Base-by-base conservation (phyloP, 92 coral and sea anemone genomes). In the Zoanthus gigantus region DNA sequence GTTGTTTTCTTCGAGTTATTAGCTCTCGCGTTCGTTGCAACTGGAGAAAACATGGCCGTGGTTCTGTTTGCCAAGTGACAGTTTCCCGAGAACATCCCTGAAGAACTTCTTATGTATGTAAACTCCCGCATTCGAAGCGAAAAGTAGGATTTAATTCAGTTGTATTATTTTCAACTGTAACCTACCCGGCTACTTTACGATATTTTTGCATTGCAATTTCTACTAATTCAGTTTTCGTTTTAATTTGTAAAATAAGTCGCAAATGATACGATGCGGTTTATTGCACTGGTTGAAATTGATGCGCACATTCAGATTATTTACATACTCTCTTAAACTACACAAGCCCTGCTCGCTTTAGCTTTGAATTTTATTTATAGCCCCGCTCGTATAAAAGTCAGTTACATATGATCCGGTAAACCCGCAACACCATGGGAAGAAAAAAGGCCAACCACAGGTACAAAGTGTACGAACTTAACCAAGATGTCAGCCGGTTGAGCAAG, bases 71-170 rank as follows among this genome's bases (percentile, higher is more conserved):
- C 37, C 37, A 23, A 67, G 37, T 6, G 72, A 6, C 72, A 23
- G 37, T 23, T 10, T 67, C 42, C 37, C 13, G 37, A 23, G 72
- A 67, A 67, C 72, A 67, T 29, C 72, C 71, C 71, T 65, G 37
- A 1, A 67, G 72, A 30, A 23, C 37, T 67, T 18, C 12, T 18
- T 67, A 30, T 67, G 72, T 23, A 67, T 67, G 5, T 67, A 67
- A n/a, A 28, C 71, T 65, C 71, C 71, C 71, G 71, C 71, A 65
- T 65, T 65, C 71, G 71, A 65, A 65, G 71, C 71, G 71, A 65
- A 65, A n/a, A 65, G 71, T 65, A 65, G 34, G 34, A 65, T 65
- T 65, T 65, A 23, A 65, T 65, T 65, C 29, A 65, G 71, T 17
- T 65, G 71, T 28, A 65, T 65, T 65, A 7, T 65, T 65, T 28